These are phyloP conservation scores for Sebastes matsubarae DNA, from an alignment of 2,797 vertebrate species.

Conservation along the genomic window DNA sequence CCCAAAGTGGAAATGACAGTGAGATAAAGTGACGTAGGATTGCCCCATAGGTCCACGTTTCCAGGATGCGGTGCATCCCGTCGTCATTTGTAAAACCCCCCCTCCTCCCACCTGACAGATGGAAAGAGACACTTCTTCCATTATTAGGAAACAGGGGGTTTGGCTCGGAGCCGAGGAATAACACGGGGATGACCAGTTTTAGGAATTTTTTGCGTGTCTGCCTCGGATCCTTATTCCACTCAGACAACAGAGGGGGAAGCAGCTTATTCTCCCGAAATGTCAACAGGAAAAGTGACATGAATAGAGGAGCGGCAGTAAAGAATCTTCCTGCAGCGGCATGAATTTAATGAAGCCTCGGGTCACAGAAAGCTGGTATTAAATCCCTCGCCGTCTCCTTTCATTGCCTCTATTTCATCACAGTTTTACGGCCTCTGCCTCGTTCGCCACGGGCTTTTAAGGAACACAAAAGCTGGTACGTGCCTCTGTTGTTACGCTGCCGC, in stretches of 20 bases:
- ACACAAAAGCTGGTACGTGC: slow-evolving; percentile 54
- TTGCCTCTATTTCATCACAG: slow-evolving; percentile 45
- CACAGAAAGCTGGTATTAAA: slow-evolving; percentile 54
- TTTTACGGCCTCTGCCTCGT: slow-evolving; percentile 41
- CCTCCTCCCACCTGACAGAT: slow-evolving; percentile 50
- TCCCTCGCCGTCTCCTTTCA: slow-evolving; percentile 52
- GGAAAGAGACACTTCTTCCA: slow-evolving; percentile 27
- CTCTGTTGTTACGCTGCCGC: slow-evolving; percentile 15
- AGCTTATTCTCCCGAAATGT: slow-evolving; percentile 41
- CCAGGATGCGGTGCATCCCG: slow-evolving; percentile 66
- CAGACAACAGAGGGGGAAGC: slow-evolving; percentile 5
- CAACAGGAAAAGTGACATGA: slow-evolving; percentile 61
- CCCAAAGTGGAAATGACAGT: slow-evolving; percentile 65
- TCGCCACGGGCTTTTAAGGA: slow-evolving; percentile 33
- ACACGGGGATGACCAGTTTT: slow-evolving; percentile 35
- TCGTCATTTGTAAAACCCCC: slow-evolving; percentile 45
- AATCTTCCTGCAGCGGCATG: slow-evolving; percentile 64
- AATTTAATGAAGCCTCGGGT: slow-evolving; percentile 63
- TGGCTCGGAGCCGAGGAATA: slow-evolving; percentile 27
- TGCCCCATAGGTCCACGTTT: slow-evolving; percentile 35
- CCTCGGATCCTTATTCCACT: slow-evolving; percentile 16
- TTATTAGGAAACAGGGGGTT: neutral
- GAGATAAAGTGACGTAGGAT: slow-evolving; percentile 53
- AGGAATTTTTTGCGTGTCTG: slow-evolving; percentile 40
- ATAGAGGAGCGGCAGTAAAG: slow-evolving; percentile 41